Evolutionary conservation across 2,797 vertebrate species (phyloP), one percentile per base, ranked within the genome.

Genomic region (Ctenopoma multispine): DNA sequence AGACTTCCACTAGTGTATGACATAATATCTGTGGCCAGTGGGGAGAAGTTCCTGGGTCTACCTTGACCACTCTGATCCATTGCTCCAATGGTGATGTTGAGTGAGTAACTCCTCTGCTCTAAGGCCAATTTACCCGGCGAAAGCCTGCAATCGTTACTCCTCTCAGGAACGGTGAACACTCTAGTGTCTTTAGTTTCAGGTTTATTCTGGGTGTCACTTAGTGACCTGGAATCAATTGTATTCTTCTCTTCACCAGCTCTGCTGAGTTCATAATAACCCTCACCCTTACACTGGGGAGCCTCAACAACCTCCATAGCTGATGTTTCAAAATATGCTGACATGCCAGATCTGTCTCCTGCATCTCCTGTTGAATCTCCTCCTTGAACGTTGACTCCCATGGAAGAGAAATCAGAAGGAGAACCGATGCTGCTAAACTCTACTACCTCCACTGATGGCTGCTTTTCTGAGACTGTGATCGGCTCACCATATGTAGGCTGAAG

Each of bases 251-350:
- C 91, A 78, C 94, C 96, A 60, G 95, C 81, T 83, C 96, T 95
- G 86, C 96, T 99, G 48, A 99, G 93, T 93, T 99, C 98, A 57
- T 99, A 99, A 91, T 99, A 99, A 82, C 96, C 97, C 82, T 96
- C 97, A 70, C 85, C 89, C 75, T 92, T 93, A 61, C 59, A 34
- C 5, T 77, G 89, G 14, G 84, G 63, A 24, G 85, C 81, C 18
- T 93, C 89, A 73, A 96, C 95, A 36, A 94, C 94, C 89, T 96
- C 97, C 77, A 96, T 87, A 73, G 96, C 89, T 69, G 97, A 99
- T 21, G 98, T 99, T 94, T 99, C 98, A 92, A 99, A 99, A 92
- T 99, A 99, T 55, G 97, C 97, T 0, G 97, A 99, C 97, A 99
- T 98, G 77, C 97, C 97, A 18, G 97, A 99, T 75, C 93, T 95